Evolutionary conservation across 2,113 vertebrate genomes (phyloP).

Genomic region (Scophthalmus maximus): DNA sequence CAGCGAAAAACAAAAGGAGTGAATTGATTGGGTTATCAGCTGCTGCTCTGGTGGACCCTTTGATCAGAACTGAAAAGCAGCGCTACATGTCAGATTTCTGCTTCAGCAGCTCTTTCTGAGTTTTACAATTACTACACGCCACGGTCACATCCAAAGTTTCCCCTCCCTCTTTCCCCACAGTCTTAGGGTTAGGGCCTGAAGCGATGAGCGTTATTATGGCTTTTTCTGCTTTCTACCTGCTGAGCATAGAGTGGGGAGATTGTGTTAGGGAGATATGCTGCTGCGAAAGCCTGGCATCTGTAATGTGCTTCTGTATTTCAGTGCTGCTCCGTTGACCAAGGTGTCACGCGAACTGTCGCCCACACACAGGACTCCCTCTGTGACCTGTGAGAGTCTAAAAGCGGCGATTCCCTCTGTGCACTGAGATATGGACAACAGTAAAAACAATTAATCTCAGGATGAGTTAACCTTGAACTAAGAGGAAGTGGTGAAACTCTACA

Average conservation of each 20-base stretch:
- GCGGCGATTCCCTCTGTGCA: conserved; percentile 27
- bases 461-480: conserved; percentile 61
- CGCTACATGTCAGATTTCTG: conserved; percentile 84
- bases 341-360: conserved; percentile 24
- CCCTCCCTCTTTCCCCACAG: conserved; percentile 63
- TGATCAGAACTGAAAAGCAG: conserved; percentile 85
- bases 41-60: conserved; percentile 76
- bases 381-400: conserved; percentile 19
- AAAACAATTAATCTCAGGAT: conserved; percentile 53
- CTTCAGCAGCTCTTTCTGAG: conserved; percentile 84
- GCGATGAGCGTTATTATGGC: conserved; percentile 59
- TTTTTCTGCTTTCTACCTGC: conserved; percentile 55
- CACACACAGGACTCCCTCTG: conserved; percentile 27
- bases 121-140: conserved; percentile 84
- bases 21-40: conserved; percentile 87
- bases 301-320: not conserved
- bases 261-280: conserved; percentile 53
- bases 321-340: conserved; percentile 12
- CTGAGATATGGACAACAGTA: conserved; percentile 21
- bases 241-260: conserved; percentile 43
- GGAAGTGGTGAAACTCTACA: conserved; percentile 62
- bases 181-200: conserved; percentile 73
- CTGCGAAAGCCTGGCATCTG: conserved; percentile 23
- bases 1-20: conserved; percentile 88
- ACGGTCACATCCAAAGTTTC: conserved; percentile 80